These are phyloP conservation scores for Anthrax anthrax DNA, from an alignment of 2,888 invertebrate species.

Conservation along the genomic window DNA sequence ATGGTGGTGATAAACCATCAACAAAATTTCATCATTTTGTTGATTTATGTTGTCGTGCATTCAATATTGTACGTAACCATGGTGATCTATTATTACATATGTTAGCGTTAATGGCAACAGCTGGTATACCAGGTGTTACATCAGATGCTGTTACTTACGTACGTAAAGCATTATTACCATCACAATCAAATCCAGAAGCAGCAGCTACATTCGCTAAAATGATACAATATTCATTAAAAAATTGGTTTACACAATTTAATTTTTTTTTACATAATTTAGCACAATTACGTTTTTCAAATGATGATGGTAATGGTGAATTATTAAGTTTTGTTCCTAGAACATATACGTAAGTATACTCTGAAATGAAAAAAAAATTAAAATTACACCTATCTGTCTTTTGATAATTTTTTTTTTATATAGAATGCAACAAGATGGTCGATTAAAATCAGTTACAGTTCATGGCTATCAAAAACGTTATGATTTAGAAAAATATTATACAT, in stretches of 20 bases:
- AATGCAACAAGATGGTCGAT: constrained; percentile 76
- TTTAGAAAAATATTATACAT: constrained; percentile 96
- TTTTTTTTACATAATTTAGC: constrained; percentile 96
- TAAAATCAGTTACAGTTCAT: constrained; percentile 70
- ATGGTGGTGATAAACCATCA: constrained; percentile 85
- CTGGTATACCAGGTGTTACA: constrained; percentile 53
- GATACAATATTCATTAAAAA: constrained; percentile 88
- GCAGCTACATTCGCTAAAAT: constrained; percentile 90
- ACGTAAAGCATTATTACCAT: constrained; percentile 74
- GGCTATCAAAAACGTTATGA: constrained; percentile 91
- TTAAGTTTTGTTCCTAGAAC: constrained; percentile 88
- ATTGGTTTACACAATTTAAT: constrained; percentile 91
- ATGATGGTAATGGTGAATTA: constrained; percentile 64
- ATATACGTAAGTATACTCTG: constrained; percentile 46
- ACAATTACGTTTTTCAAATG: constrained; percentile 81
- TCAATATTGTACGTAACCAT: constrained; percentile 85
- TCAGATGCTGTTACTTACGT: constrained; percentile 86
- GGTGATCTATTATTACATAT: constrained; percentile 81
- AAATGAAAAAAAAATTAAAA: too few relatives aligned
- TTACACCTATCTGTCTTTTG: constrained; percentile 60
- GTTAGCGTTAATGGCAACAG: constrained; percentile 55
- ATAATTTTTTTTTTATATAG: constrained; percentile 35
- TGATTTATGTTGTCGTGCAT: constrained; percentile 95
- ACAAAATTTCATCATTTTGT: constrained; percentile 94
- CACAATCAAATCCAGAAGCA: constrained; percentile 86